phyloP scores from a whole-genome alignment of 2,888 invertebrate genomes.

The Mesorhabditis sp. region DNA sequence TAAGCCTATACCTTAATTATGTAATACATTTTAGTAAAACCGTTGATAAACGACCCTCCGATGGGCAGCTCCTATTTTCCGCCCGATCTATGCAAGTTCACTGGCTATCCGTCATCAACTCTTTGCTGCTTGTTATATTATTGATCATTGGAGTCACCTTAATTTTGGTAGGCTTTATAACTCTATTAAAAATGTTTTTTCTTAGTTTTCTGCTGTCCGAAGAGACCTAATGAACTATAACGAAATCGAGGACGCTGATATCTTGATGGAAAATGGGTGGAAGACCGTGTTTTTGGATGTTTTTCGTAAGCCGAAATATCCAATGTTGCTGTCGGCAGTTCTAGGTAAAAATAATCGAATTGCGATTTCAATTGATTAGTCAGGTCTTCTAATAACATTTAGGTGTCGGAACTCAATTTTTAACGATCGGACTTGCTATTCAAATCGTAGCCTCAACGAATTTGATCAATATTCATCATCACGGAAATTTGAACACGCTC shows the following conservation, averaged over 20 bases:
- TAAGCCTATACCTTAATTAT: conserved; percentile 40
- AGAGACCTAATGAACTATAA: conserved; percentile 19
- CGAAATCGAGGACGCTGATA: conserved; percentile 58
- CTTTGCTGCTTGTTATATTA: conserved; percentile 63
- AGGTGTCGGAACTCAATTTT: conserved; percentile 63
- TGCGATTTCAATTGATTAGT: not conserved
- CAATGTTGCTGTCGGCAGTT: conserved; percentile 63
- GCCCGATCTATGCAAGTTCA: conserved; percentile 64
- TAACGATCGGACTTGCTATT: conserved; percentile 62
- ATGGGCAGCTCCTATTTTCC: conserved; percentile 61
- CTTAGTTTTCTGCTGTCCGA: conserved; percentile 18
- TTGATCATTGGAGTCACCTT: conserved; percentile 63
- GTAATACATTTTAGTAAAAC: conserved; percentile 27
- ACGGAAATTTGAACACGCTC: conserved; percentile 62
- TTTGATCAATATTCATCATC: conserved; percentile 63
- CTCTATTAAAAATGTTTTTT: not conserved
- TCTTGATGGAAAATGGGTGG: conserved; percentile 62
- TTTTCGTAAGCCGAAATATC: conserved; percentile 61
- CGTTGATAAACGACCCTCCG: conserved; percentile 39
- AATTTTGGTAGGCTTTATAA: conserved; percentile 60
- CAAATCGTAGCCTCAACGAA: conserved; percentile 62
- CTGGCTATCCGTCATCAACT: conserved; percentile 65
- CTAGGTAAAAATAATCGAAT: conserved; percentile 56
- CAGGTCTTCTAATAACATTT: not conserved
- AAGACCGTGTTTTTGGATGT: conserved; percentile 64